Conservation (phyloP, 2,113 vertebrate species). For the Hymenochirus boettgeri region DNA sequence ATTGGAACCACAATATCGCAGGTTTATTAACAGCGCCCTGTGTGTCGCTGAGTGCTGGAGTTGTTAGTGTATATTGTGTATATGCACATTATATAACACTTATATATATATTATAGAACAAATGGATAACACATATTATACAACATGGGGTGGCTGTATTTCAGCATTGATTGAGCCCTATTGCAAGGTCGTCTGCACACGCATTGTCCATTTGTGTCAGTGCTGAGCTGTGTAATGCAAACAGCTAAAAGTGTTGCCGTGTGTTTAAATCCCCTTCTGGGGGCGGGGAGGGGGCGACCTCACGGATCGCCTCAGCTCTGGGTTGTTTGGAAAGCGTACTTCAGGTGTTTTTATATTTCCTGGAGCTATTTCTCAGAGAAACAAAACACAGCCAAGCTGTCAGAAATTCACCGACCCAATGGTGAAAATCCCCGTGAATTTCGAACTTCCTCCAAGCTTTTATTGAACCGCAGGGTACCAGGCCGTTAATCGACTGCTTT, state of each 20-base stretch:
- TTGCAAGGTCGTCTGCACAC: slow-evolving; percentile 54
- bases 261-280: slow-evolving; percentile 34
- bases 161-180: too few species aligned
- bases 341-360: slow-evolving; percentile 66
- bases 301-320: slow-evolving; percentile 44
- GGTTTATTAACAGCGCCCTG: too few species aligned
- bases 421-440: slow-evolving; percentile 53
- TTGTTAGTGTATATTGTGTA: too few species aligned
- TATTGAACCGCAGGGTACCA: slow-evolving; percentile 53
- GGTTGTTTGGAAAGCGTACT: slow-evolving; percentile 48
- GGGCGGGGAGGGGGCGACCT: too few species aligned
- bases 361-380: slow-evolving; percentile 44
- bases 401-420: slow-evolving; percentile 45
- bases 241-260: slow-evolving; percentile 40
- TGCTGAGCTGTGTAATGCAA: slow-evolving; percentile 50
- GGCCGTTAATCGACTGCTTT: slow-evolving; percentile 58
- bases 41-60: too few species aligned
- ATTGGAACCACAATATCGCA: too few species aligned
- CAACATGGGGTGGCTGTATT: too few species aligned
- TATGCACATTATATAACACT: too few species aligned
- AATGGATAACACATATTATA: too few species aligned
- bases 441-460: slow-evolving; percentile 51
- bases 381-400: slow-evolving; percentile 47
- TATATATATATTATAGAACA: too few species aligned
- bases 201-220: slow-evolving; percentile 54